These are phyloP conservation scores for Callinectes sapidus DNA, from an alignment of 2,888 invertebrate genomes.

Conservation along the genomic window DNA sequence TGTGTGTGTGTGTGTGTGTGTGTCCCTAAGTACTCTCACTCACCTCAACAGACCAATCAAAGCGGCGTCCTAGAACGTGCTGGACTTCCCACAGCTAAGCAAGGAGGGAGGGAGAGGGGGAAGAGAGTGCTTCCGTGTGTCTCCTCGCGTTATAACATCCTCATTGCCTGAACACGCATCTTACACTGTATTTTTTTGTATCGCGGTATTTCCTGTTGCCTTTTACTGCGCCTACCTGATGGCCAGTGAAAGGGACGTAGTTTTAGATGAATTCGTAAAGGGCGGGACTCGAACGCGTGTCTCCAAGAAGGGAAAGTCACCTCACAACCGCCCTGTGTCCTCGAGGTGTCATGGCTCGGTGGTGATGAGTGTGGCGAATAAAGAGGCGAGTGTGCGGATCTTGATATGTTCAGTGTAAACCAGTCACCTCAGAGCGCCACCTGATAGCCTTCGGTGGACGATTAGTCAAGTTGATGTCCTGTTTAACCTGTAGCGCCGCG, in stretches of 20 bases:
- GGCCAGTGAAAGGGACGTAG: background rate
- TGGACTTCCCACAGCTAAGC: background rate
- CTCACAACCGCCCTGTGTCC: background rate
- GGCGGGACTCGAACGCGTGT: background rate
- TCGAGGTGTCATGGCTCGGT: background rate
- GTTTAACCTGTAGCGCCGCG: background rate
- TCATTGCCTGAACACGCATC: background rate
- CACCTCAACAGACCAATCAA: background rate
- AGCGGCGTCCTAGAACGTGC: background rate
- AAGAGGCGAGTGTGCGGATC: background rate
- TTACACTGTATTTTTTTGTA: background rate
- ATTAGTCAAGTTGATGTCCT: background rate
- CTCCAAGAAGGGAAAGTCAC: background rate
- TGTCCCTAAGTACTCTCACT: too few relatives aligned
- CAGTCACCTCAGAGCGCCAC: background rate
- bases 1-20: too few relatives aligned
- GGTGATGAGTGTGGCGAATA: background rate
- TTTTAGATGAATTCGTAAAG: background rate
- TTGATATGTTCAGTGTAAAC: background rate
- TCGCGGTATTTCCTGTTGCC: background rate
- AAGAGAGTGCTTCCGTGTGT: background rate
- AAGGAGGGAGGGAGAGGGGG: background rate
- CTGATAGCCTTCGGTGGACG: background rate
- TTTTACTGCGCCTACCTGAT: background rate
- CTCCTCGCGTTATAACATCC: background rate